Evolutionary conservation across 2,888 invertebrate genomes (phyloP), one percentile per base, ranked within the genome.

Genomic region (Opisthograptis luteolata): DNA sequence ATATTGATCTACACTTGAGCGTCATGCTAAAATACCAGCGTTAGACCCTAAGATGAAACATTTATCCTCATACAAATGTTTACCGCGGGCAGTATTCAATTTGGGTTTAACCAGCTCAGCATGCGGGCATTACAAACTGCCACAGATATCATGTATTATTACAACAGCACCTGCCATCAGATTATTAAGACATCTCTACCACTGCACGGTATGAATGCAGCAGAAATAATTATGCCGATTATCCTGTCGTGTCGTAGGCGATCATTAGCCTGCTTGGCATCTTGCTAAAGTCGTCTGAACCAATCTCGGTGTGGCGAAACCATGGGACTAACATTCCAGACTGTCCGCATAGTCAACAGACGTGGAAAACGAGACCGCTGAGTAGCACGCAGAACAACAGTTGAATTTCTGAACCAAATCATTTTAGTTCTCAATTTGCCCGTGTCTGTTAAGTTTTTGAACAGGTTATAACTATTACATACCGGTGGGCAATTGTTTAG

Each of bases 401-500:
- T n/a, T 7, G 13, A 3, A 17, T 7, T 17, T 19, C 14, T 2
- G 9, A 20, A 25, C n/a, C 9, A 25, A 30, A 17, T 20, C 9
- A 24, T 2, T 15, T 24, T 10, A 9, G 17, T 47, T 27, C 28
- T 40, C 12, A 6, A 28, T 22, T 47, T 22, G n/a, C 8, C 9
- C 12, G 22, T 19, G 61, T 62, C 42, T 27, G 15, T 39, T 24
- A 8, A 17, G 19, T 24, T 43, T 34, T 22, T 19, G 58, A 41
- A 49, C 62, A 57, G 64, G 40, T 32, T 45, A 46, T n/a, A 57
- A 57, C 58, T 50, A 58, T 31, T 28, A 39, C 41, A 48, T 44
- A 51, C 56, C 44, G 30, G 27, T 30, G 32, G 43, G 43, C 46
- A 56, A 55, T 60, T 62, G 59, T 63, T 62, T 60, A 56, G 61